Base-by-base conservation (phyloP, 1,140 invertebrate genomes). In the Physella acuta region DNA sequence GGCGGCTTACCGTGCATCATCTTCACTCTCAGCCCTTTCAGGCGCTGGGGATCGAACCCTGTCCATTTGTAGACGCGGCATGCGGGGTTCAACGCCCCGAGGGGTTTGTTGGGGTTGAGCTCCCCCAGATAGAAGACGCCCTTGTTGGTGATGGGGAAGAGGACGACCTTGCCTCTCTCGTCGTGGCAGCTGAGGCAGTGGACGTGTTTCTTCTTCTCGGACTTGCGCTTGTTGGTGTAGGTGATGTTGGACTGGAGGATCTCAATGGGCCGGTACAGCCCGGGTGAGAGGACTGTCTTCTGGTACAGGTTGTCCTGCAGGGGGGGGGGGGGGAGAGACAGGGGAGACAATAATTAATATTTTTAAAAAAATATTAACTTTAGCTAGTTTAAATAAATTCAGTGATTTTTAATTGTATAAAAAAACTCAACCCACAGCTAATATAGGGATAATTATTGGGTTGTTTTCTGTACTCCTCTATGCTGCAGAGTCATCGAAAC, bases 121-220 rank as follows among this genome's bases (percentile, higher is more conserved):
- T 78, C 76, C 31, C 79, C 72, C n/a, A 81, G 68, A 65, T 77
- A 79, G 52, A 81, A 81, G 39, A 71, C 51, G 28, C 80, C 79
- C 3, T 64, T 68, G 0, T 72, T 44, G 28, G 80, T 77, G 67
- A 80, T 74, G 8, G 78, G 80, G 17, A 81, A 65, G 3, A 81
- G 60, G 24, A 77, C 73, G 17, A 72, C 65, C 14, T 72, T 74
- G 36, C 56, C 61, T 49, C 59, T 67, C 0, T 77, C 76, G 39
- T 75, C 74, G 8, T n/a, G 4, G 63, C 76, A 80, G 28, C 66
- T 70, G 2, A 81, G 51, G 70, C 76, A 81, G 16, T 78, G 65
- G 5, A 80, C 56, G n/a, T 80, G 55, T 56, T 78, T 79, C 28
- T 65, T 67, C 64, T 79, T 80, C 11, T 75, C 66, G 2, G 68